Percentiles rank a stretch among this genome's conserved stretches.
phyloP scores from a whole-genome alignment of 2,113 vertebrate genomes.

The Ascaphus truei region DNA sequence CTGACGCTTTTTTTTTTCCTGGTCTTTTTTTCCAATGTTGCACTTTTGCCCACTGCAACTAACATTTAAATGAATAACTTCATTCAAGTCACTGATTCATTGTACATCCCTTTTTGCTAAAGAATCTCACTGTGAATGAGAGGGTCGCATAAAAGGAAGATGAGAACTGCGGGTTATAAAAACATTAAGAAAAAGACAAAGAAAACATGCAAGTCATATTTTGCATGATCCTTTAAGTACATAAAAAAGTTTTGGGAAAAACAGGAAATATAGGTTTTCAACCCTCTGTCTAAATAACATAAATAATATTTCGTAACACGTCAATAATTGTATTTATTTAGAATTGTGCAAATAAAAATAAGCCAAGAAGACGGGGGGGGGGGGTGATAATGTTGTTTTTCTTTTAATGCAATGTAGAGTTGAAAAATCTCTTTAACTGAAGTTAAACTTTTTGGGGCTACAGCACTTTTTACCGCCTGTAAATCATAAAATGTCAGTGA shows the following conservation, averaged over 20 bases:
- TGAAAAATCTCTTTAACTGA: too few relatives aligned
- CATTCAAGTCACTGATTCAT: neutral
- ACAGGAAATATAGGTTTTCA: constrained; percentile 14
- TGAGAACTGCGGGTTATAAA: constrained; percentile 11
- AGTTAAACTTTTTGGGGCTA: too few relatives aligned
- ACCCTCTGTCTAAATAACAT: neutral
- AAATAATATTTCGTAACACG: neutral
- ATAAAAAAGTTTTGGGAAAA: constrained; percentile 15
- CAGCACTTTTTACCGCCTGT: too few relatives aligned
- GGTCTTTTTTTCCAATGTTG: neutral
- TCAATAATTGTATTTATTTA: too few relatives aligned
- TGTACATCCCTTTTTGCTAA: neutral
- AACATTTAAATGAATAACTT: neutral
- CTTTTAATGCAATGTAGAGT: too few relatives aligned
- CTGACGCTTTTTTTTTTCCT: too few relatives aligned
- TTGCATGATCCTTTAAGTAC: constrained; percentile 22
- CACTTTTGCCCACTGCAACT: neutral
- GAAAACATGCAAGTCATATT: constrained; percentile 20
- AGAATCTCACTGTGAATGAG: neutral
- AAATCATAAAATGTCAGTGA: too few relatives aligned
- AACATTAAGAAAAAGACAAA: constrained; percentile 2
- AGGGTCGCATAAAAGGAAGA: constrained; percentile 3
- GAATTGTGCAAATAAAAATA: too few relatives aligned
- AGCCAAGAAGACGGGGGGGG: too few relatives aligned
- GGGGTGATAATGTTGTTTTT: too few relatives aligned